These are phyloP conservation scores for Acanthoscelides obtectus DNA, from an alignment of 2,888 invertebrate species.

Conservation along the genomic window DNA sequence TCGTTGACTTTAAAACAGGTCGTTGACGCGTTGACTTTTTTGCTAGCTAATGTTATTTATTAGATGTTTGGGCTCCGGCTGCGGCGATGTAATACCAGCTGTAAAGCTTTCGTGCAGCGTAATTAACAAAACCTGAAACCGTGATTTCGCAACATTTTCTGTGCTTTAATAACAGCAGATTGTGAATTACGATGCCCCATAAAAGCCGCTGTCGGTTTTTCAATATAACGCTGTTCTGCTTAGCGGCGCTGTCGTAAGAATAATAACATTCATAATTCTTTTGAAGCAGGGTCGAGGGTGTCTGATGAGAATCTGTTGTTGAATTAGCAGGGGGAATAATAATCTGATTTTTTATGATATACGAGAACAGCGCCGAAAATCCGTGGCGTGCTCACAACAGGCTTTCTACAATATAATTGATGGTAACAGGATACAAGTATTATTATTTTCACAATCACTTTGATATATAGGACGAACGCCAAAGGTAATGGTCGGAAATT, in stretches of 20 bases:
- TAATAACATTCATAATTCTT: constrained; percentile 6
- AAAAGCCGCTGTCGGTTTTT: constrained; percentile 9
- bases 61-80: constrained; percentile 1
- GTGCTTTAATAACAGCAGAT: constrained; percentile 7
- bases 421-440: too few relatives aligned
- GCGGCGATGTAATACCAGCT: constrained; percentile 4
- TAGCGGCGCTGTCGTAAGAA: constrained; percentile 1
- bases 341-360: background rate
- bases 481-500: too few relatives aligned
- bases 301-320: background rate
- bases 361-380: background rate
- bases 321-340: background rate
- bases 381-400: background rate
- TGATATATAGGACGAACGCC: too few relatives aligned
- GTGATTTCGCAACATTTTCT: constrained; percentile 5
- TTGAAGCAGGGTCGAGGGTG: background rate
- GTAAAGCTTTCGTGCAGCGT: constrained; percentile 8
- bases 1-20: background rate
- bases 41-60: constrained; percentile 7
- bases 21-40: background rate
- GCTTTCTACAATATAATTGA: background rate
- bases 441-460: too few relatives aligned
- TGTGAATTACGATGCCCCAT: constrained; percentile 8
- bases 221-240: constrained; percentile 3
- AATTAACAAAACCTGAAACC: constrained; percentile 8